These are phyloP conservation scores for Caenorhabditis drosophilae DNA, from an alignment of 2,888 invertebrate species.

Conservation along the genomic window DNA sequence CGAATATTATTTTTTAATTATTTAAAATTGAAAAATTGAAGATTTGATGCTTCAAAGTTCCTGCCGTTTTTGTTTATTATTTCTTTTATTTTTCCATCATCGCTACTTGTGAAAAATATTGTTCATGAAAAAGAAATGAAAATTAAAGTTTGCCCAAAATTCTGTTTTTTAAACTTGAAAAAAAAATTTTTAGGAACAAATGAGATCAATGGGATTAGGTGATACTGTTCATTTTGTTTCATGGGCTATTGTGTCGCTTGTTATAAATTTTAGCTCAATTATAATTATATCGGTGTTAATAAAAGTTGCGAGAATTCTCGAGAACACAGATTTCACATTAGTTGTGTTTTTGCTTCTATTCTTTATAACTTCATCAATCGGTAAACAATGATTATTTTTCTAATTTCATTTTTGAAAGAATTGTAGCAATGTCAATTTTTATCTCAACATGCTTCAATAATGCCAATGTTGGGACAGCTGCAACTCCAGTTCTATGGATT, in stretches of 20 bases:
- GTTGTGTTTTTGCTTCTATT: slow-evolving; percentile 77
- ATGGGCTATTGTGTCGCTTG: slow-evolving; percentile 75
- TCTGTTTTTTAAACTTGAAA: too few relatives aligned
- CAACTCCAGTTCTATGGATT: slow-evolving; percentile 71
- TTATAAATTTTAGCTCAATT: slow-evolving; percentile 70
- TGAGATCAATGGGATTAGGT: slow-evolving; percentile 75
- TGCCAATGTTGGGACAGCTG: slow-evolving; percentile 74
- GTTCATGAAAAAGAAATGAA: slow-evolving; percentile 73
- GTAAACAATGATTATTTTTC: neutral
- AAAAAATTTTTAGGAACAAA: slow-evolving; percentile 71
- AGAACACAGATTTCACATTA: slow-evolving; percentile 76
- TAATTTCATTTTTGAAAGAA: neutral
- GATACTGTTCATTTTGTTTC: slow-evolving; percentile 75
- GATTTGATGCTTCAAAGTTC: slow-evolving; percentile 60
- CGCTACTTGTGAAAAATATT: slow-evolving; percentile 72
- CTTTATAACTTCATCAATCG: slow-evolving; percentile 70
- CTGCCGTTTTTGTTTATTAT: slow-evolving; percentile 73
- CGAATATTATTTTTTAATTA: too few relatives aligned
- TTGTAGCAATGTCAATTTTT: slow-evolving; percentile 43
- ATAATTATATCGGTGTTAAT: slow-evolving; percentile 73
- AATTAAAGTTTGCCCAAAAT: slow-evolving; percentile 69
- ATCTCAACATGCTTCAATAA: slow-evolving; percentile 74
- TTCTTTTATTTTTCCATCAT: slow-evolving; percentile 72
- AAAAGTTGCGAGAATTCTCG: slow-evolving; percentile 75
- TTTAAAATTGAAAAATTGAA: too few relatives aligned